Percentiles rank a stretch among this genome's conserved stretches.
Conservation (phyloP, 2,797 vertebrate genomes). For the Darevskia nairensis region DNA sequence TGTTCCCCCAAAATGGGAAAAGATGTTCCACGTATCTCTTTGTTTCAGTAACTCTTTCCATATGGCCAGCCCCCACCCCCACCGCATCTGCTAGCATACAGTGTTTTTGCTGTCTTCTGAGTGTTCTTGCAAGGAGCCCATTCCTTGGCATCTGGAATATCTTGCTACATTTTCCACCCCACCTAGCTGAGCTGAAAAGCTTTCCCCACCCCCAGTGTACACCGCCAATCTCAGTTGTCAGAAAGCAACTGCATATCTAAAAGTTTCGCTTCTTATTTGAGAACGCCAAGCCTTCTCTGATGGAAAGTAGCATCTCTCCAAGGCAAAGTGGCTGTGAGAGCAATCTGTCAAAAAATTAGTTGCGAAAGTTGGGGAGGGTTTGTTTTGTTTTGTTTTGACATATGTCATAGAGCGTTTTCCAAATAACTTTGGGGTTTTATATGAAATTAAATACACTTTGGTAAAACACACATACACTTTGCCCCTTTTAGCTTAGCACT, state of each 20-base stretch:
- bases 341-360: background rate
- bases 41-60: constrained; percentile 84
- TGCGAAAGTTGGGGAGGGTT: background rate
- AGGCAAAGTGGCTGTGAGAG: background rate
- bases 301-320: background rate
- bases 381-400: background rate
- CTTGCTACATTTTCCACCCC: constrained; percentile 42
- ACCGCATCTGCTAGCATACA: background rate
- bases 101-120: constrained; percentile 46
- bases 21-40: constrained; percentile 85
- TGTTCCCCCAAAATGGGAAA: constrained; percentile 88
- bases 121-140: constrained; percentile 54
- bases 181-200: constrained; percentile 54
- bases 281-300: background rate
- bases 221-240: constrained; percentile 46
- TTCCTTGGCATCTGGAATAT: constrained; percentile 19
- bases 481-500: background rate
- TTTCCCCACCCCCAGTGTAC: constrained; percentile 39
- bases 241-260: constrained; percentile 43
- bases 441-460: background rate
- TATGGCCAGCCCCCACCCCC: constrained; percentile 69
- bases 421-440: constrained; percentile 17
- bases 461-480: background rate
- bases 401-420: background rate
- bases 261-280: background rate